Evolutionary conservation across 2,888 invertebrate genomes (phyloP).

Genomic region (Ectobius pallidus): DNA sequence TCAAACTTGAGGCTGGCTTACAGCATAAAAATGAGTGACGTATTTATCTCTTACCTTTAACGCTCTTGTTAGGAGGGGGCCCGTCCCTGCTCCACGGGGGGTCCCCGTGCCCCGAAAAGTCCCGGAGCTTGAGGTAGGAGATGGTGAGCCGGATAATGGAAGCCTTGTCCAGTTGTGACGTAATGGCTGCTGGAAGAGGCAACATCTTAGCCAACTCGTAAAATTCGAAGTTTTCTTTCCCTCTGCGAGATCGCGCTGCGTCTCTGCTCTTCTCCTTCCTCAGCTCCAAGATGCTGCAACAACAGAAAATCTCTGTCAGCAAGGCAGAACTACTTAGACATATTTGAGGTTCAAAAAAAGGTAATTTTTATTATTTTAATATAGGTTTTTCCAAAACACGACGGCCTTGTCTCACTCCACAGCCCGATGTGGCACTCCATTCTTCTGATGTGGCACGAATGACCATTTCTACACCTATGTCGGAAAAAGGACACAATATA

Average conservation of each 20-base stretch:
- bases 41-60: constrained; percentile 83
- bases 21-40: no score
- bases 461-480: no score
- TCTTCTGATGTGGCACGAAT: no score
- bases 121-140: constrained; percentile 91
- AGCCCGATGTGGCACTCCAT: no score
- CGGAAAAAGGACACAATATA: no score
- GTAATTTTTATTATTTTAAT: no score
- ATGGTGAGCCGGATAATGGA: constrained; percentile 96
- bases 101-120: constrained; percentile 95
- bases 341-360: neutral
- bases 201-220: constrained; percentile 95
- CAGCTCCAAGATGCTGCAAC: constrained; percentile 86
- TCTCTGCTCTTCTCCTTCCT: constrained; percentile 94
- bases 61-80: constrained; percentile 76
- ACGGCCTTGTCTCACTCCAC: no score
- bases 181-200: constrained; percentile 88
- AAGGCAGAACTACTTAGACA: neutral
- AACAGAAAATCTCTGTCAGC: neutral
- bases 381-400: no score
- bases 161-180: constrained; percentile 93
- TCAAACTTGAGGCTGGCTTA: neutral
- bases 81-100: constrained; percentile 92
- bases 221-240: constrained; percentile 96
- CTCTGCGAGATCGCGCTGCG: constrained; percentile 88